Base-by-base conservation (phyloP, 30 jellyfish, hydroid and myxozoan species). In the Hydra vulgaris region DNA sequence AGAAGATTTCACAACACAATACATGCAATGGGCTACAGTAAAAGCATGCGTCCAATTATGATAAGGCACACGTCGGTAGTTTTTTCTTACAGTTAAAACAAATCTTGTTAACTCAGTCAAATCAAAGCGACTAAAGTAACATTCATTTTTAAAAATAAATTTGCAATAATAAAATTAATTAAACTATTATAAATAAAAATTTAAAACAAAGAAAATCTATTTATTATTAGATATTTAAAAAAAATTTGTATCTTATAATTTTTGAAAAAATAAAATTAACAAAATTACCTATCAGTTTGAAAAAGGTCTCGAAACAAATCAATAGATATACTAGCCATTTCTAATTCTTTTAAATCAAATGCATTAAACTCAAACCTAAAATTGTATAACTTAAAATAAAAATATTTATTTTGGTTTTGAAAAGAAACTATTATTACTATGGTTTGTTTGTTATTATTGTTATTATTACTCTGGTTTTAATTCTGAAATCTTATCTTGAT, bases 21-120 rank as follows among this genome's bases (percentile, higher is more conserved):
- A 91, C 98, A 91, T 91, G 84, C 98, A 91, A 26, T 91, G 98
- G 0, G 98, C 98, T 17, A 91, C 98, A 18, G 96, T 81, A 66
- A 91, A 91, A 22, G 98, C 98, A 66, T 91, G 98, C 20, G 95
- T 77, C 98, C 98, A 91, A 78, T 91, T 91, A 69, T 91, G 98
- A 71, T 91, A 91, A 20, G 98, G 98, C 4, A 91, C 98, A 19
- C 98, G 98, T 1, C 98, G 95, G 76, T 91, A 91, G 81, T 91
- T 91, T 88, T 87, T 87, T 23, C 98, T 86, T 23, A 91, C 98
- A 0, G 98, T 91, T 83, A 91, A 74, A 18, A 85, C 84, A 71
- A 91, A 91, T 17, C 98, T 71, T 54, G 96, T 77, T 15, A 91
- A 83, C 18, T 88, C 96, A 25, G 87, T 95, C 84, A 77, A 69